Evolutionary conservation across 1,140 invertebrate genomes (phyloP), one percentile per base, ranked within the genome.

Genomic region (Pachypeltis micranthus): DNA sequence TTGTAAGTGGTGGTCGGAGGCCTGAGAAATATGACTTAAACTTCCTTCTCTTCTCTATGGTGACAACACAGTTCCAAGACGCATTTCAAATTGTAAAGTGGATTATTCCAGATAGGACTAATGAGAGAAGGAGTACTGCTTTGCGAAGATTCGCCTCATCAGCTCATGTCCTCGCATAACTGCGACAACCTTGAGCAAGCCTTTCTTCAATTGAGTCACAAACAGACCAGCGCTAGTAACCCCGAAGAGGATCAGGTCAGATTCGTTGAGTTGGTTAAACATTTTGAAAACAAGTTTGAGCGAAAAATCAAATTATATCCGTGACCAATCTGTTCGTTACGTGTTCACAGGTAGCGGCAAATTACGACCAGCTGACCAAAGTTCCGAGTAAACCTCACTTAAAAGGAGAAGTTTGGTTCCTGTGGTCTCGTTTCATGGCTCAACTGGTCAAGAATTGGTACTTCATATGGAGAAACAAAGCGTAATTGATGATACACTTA

Each of bases 51-150:
- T n/a, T n/a, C n/a, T n/a, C n/a, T n/a, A n/a, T n/a, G n/a, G n/a
- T n/a, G n/a, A n/a, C n/a, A n/a, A n/a, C n/a, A n/a, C n/a, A n/a
- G n/a, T n/a, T n/a, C n/a, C n/a, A n/a, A n/a, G n/a, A n/a, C n/a
- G n/a, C n/a, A n/a, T n/a, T n/a, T n/a, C n/a, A n/a, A n/a, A n/a
- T n/a, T n/a, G n/a, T n/a, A n/a, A n/a, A n/a, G n/a, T 10, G n/a
- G n/a, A 39, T 39, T 26, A 47, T 68, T 61, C 27, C 69, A 93
- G 90, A 90, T 96, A 70, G 93, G 93, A 27, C 76, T 96, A 14
- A 86, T 97, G 82, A 81, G 93, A 70, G 83, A 83, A 68, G 93
- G 94, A 0, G 80, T 85, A 58, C 76, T 96, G 1, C 72, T 96
- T 61, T 91, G 90, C 0, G 91, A 97, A 75, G 84, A 90, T 57